Conservation (phyloP, 2,888 invertebrate genomes). For the Drosophila ezoana region DNA sequence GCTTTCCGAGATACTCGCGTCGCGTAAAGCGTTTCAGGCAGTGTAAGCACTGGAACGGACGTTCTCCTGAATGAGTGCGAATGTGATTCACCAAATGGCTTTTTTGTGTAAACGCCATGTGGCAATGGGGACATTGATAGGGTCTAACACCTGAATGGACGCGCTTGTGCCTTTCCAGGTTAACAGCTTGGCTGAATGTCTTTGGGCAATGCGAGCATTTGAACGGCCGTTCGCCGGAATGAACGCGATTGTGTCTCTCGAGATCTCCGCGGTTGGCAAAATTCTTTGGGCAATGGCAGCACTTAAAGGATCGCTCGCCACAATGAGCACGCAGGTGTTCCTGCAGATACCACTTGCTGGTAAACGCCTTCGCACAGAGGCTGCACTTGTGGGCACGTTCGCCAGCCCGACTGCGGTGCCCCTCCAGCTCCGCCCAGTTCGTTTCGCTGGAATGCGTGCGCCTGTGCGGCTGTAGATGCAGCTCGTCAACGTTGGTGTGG, state of each 20-base stretch:
- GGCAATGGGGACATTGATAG: constrained; percentile 16
- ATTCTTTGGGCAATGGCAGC: constrained; percentile 7
- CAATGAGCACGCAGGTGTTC: constrained; percentile 3
- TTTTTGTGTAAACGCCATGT: constrained; percentile 16
- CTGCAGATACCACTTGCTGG: constrained; percentile 11
- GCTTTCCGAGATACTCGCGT: constrained; percentile 10
- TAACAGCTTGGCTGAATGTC: constrained; percentile 5
- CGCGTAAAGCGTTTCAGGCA: constrained; percentile 15
- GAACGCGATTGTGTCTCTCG: constrained; percentile 14
- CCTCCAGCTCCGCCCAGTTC: constrained; percentile 1
- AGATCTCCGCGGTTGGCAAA: constrained; percentile 15
- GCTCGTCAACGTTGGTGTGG: background rate
- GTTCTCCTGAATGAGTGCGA: constrained; percentile 18
- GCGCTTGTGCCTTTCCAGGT: constrained; percentile 6
- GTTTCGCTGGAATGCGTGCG: background rate
- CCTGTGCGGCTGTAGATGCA: background rate
- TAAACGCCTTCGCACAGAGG: constrained; percentile 10
- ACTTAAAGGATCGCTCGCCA: constrained; percentile 19
- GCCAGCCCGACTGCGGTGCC: background rate
- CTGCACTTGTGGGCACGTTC: constrained; percentile 9
- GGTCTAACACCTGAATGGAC: constrained; percentile 17
- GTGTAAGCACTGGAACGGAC: constrained; percentile 11
- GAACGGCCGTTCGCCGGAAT: constrained; percentile 16
- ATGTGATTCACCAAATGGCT: constrained; percentile 15
- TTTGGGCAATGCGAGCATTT: constrained; percentile 16